A percentile compares a stretch with the other conserved stretches of the same genome.
phyloP scores from a whole-genome alignment of 2,888 invertebrate genomes.

The Caenorhabditis sinica region DNA sequence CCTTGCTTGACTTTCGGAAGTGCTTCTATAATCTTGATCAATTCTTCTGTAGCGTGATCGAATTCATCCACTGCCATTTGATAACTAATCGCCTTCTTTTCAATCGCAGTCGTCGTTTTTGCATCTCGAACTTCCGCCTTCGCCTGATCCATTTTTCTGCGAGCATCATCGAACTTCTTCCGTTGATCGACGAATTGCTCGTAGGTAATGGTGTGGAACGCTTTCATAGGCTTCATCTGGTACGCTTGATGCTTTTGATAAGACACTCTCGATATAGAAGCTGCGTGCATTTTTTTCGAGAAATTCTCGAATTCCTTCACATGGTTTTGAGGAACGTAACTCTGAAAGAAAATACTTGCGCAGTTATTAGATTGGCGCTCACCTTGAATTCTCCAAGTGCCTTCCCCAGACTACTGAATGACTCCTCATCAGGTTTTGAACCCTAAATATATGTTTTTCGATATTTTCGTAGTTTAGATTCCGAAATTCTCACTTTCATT shows the following conservation, averaged over 20 bases:
- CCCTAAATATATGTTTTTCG: too few relatives aligned
- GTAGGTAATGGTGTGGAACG: constrained; percentile 22
- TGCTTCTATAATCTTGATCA: constrained; percentile 65
- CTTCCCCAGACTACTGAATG: background rate
- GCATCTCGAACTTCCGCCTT: constrained; percentile 74
- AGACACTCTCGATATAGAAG: background rate
- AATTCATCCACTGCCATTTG: constrained; percentile 75
- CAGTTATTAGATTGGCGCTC: background rate
- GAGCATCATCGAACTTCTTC: constrained; percentile 53
- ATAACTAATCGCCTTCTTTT: constrained; percentile 75
- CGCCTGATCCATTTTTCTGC: constrained; percentile 74
- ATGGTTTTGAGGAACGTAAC: constrained; percentile 26
- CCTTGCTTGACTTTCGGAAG: constrained; percentile 53
- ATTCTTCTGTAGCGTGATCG: constrained; percentile 67
- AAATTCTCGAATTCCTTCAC: constrained; percentile 22
- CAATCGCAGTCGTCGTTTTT: constrained; percentile 76
- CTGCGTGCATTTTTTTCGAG: constrained; percentile 25
- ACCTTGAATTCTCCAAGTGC: constrained; percentile 49
- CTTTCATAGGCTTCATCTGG: constrained; percentile 26
- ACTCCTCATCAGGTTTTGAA: constrained; percentile 15
- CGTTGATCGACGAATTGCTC: constrained; percentile 32
- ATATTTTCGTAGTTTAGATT: too few relatives aligned
- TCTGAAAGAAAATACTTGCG: constrained; percentile 3
- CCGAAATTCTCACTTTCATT: constrained; percentile 20
- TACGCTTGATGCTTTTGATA: constrained; percentile 35